These are phyloP conservation scores for Autographa pulchrina DNA, from an alignment of 2,888 invertebrate species.

Conservation along the genomic window DNA sequence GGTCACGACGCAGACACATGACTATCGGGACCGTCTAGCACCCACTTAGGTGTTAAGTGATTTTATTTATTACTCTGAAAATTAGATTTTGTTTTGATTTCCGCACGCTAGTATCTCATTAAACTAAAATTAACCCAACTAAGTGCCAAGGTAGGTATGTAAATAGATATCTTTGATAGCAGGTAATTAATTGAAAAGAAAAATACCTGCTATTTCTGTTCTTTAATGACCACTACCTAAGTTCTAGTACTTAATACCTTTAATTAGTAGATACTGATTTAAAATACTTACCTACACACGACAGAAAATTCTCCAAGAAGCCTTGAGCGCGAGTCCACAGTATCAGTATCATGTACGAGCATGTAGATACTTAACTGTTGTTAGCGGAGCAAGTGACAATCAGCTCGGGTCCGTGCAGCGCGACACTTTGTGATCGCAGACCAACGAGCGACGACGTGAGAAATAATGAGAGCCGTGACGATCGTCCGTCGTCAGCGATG, in stretches of 20 bases:
- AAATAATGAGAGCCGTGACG: slow-evolving; percentile 68
- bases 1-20: slow-evolving; percentile 38
- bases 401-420: neutral
- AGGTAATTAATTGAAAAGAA: neutral
- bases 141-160: neutral
- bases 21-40: neutral
- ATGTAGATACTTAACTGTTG: slow-evolving; percentile 6
- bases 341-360: neutral
- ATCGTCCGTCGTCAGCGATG: slow-evolving; percentile 48
- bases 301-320: neutral
- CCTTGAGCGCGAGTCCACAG: neutral
- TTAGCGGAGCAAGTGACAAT: slow-evolving; percentile 7
- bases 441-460: slow-evolving; percentile 38
- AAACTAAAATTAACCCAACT: neutral
- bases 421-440: slow-evolving; percentile 12
- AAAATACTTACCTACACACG: neutral
- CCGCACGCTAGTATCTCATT: neutral
- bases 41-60: slow-evolving; percentile 6
- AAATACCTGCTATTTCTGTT: no score
- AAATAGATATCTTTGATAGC: neutral
- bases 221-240: neutral
- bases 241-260: no score
- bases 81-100: neutral
- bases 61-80: neutral
- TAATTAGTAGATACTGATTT: neutral